A percentile compares a stretch with the other conserved stretches of the same genome.
Evolutionary conservation across 1,140 invertebrate species (phyloP).

Genomic region (Temnothorax nylanderi): DNA sequence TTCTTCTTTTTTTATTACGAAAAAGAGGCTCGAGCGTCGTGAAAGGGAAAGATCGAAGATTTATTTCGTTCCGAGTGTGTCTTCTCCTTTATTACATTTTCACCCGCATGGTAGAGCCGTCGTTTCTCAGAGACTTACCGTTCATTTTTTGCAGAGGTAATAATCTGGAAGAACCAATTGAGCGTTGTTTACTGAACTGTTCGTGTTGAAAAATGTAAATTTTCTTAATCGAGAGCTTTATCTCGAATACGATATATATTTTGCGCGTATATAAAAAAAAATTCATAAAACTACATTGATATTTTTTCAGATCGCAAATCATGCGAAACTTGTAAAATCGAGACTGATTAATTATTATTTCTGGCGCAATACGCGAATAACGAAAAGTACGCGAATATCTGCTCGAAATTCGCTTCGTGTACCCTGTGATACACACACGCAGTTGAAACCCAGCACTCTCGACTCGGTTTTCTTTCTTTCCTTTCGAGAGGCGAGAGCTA

Average conservation of each 20-base stretch:
- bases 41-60: conserved; percentile 50
- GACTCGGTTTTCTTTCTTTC: neutral
- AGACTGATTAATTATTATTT: neutral
- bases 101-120: conserved; percentile 10
- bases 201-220: conserved; percentile 29
- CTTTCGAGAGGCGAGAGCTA: conserved; percentile 19
- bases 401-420: neutral
- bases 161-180: conserved; percentile 45
- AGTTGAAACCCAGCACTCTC: neutral
- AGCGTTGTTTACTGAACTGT: conserved; percentile 47
- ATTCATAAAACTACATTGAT: neutral
- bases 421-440: neutral
- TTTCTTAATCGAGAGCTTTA: neutral
- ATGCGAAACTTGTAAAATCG: neutral
- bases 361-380: neutral
- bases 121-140: conserved; percentile 33
- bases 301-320: neutral
- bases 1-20: conserved; percentile 15
- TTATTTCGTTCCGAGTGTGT: conserved; percentile 39
- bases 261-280: neutral
- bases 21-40: conserved; percentile 1
- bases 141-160: conserved; percentile 27
- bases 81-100: conserved; percentile 60
- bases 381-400: neutral
- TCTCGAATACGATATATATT: neutral